These are phyloP conservation scores for Brevimyrus niger DNA, from an alignment of 2,113 vertebrate species.

Conservation along the genomic window DNA sequence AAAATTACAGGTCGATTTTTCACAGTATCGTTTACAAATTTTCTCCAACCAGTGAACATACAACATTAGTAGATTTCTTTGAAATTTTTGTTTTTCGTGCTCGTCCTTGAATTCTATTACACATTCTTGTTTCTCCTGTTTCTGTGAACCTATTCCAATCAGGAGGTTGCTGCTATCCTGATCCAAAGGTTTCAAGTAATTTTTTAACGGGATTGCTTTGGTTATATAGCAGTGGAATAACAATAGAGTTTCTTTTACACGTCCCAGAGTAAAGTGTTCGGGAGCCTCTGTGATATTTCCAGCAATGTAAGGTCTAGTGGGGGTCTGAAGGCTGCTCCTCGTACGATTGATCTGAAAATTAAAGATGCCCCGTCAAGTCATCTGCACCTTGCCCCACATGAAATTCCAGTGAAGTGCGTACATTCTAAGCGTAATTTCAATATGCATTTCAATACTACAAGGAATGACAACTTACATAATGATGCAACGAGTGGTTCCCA, in stretches of 20 bases:
- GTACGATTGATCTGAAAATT: not conserved
- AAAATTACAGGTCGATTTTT: rapidly evolving
- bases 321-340: too few relatives aligned
- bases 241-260: not conserved
- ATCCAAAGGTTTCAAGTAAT: rapidly evolving
- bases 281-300: not conserved
- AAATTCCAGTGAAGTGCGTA: not conserved
- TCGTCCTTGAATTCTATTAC: not conserved
- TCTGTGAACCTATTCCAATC: too few relatives aligned
- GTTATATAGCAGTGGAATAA: not conserved
- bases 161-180: not conserved
- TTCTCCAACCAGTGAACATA: not conserved
- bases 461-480: not conserved
- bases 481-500: not conserved
- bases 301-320: not conserved
- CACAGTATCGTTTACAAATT: not conserved
- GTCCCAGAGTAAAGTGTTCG: not conserved
- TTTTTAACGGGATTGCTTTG: not conserved
- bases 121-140: not conserved
- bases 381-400: not conserved
- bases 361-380: not conserved
- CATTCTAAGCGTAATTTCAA: not conserved
- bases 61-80: not conserved
- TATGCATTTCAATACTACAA: not conserved
- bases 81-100: not conserved